Percentiles rank a stretch among this genome's conserved stretches.
Evolutionary conservation across 2,888 invertebrate species (phyloP).

Genomic region (Serrognathus titanus): DNA sequence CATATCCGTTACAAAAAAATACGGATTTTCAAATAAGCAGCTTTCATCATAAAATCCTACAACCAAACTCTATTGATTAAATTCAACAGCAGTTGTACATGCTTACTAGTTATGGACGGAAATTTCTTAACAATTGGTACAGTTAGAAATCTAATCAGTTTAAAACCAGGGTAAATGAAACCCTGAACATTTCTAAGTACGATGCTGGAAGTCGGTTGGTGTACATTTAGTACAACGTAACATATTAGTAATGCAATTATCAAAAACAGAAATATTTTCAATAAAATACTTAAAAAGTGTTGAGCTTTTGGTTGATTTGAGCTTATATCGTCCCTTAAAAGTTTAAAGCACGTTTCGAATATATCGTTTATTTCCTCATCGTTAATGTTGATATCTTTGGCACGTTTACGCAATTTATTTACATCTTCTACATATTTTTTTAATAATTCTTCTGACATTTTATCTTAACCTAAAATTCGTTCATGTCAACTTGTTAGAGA

Average conservation of each 20-base stretch:
- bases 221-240: conserved; percentile 53
- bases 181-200: conserved; percentile 72
- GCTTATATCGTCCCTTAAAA: conserved; percentile 38
- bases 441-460: conserved; percentile 46
- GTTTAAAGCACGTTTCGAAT: conserved; percentile 55
- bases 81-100: neutral
- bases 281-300: conserved; percentile 13
- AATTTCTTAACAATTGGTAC: conserved; percentile 73
- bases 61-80: conserved; percentile 13
- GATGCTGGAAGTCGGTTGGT: conserved; percentile 63
- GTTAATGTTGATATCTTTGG: conserved; percentile 57
- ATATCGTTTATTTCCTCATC: conserved; percentile 62
- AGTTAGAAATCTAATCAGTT: conserved; percentile 66
- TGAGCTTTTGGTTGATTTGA: conserved; percentile 17
- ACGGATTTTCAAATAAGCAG: conserved; percentile 80
- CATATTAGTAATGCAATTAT: conserved; percentile 44
- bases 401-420: conserved; percentile 56
- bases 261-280: conserved; percentile 34
- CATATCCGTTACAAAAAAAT: conserved; percentile 75
- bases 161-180: conserved; percentile 77
- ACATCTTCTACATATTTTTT: conserved; percentile 57
- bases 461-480: conserved; percentile 5
- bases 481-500: neutral
- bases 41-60: conserved; percentile 79
- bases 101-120: conserved; percentile 68